Evolutionary conservation across 2,797 vertebrate species (phyloP), one percentile per base, ranked within the genome.

Genomic region (Tauraco hartlaubi): DNA sequence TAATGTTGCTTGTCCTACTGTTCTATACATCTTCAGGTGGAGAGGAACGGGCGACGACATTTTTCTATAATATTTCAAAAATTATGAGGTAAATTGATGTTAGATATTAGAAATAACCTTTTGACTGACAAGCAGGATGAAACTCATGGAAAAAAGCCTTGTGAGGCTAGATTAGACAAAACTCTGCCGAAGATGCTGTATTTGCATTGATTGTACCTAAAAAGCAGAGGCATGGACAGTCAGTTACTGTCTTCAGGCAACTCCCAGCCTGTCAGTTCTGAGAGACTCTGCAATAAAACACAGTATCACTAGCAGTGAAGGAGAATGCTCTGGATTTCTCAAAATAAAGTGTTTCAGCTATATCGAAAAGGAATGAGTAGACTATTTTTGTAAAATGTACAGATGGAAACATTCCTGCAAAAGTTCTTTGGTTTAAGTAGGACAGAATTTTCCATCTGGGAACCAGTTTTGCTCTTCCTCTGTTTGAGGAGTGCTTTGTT

Each of bases 371-470:
- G 69, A 96, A 88, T 25, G 55, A 73, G 66, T 37, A 69, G 80
- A 86, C 74, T 97, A 95, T 96, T 96, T 96, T 92, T 93, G 77
- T 92, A 81, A 93, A 95, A 59, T 62, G 80, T 93, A 81, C 80
- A 92, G 90, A 90, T 69, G 90, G 90, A 94, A 94, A 82, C 28
- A 82, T 76, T 88, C 41, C 59, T 82, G 76, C 44, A 84, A 61
- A 94, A 96, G 10, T 68, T 22, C 66, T 96, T 94, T 95, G 90
- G 90, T 95, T 95, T 94, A 97, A 96, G 66, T 92, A 96, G 93
- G 92, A 66, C 88, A 94, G 41, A 86, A 62, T 76, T 72, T 90
- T 96, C 82, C 79, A 75, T n/a, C 35, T 69, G 58, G 39, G 80
- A 94, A 78, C 16, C 7, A 37, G 49, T 84, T 92, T 92, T 95